Evolutionary conservation across 2,888 invertebrate species (phyloP).

Genomic region (Cancer borealis): DNA sequence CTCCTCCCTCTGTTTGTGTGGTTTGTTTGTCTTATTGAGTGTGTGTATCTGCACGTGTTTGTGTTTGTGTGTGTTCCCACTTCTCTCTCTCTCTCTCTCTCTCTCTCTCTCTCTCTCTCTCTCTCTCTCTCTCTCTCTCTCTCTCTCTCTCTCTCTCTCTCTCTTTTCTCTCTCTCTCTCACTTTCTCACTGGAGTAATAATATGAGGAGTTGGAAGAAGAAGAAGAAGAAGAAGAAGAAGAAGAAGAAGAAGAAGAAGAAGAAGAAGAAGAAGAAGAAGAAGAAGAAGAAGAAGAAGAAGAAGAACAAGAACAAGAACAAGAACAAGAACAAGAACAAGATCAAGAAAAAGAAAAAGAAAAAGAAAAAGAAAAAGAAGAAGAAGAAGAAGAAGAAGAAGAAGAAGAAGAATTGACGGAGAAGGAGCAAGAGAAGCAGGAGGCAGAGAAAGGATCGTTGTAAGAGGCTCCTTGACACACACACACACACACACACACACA

Average conservation of each 20-base stretch:
- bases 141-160: too few relatives aligned
- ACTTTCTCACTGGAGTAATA: too few relatives aligned
- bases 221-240: not conserved
- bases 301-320: not conserved
- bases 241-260: not conserved
- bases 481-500: not conserved
- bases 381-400: not conserved
- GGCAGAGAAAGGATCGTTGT: too few relatives aligned
- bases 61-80: too few relatives aligned
- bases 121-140: too few relatives aligned
- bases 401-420: not conserved
- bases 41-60: too few relatives aligned
- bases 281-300: not conserved
- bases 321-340: not conserved
- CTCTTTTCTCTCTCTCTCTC: too few relatives aligned
- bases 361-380: not conserved
- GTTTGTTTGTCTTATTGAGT: too few relatives aligned
- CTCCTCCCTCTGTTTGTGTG: too few relatives aligned
- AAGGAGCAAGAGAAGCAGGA: not conserved
- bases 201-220: not conserved
- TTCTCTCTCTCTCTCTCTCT: too few relatives aligned
- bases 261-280: not conserved
- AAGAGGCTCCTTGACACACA: not conserved
- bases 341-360: not conserved
- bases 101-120: too few relatives aligned